Conservation (phyloP, 2,797 vertebrate species). For the Gymnopithys bicolor region DNA sequence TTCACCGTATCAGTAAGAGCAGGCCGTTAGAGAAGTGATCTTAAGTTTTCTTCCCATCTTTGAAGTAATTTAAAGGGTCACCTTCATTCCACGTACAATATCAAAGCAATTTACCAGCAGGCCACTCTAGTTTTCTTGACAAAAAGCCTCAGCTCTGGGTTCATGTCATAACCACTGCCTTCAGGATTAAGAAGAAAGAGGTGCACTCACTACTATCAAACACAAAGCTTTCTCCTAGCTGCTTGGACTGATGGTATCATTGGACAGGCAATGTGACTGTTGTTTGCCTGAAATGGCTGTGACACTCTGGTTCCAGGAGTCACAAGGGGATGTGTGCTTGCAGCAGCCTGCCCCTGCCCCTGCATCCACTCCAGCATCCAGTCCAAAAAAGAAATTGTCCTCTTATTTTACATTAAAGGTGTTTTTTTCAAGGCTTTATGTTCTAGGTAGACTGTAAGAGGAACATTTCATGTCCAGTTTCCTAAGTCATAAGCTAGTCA, state of each 20-base stretch:
- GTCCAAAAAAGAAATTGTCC: background rate
- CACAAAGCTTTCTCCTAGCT: background rate
- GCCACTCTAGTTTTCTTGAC: background rate
- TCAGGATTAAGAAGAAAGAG: background rate
- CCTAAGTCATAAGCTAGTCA: background rate
- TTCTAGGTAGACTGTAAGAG: background rate
- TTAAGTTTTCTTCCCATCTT: background rate
- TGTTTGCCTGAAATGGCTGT: background rate
- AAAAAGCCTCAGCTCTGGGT: background rate
- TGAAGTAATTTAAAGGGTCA: background rate
- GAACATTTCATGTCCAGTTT: background rate
- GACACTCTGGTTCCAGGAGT: background rate
- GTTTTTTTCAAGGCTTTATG: background rate
- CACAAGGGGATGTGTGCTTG: background rate
- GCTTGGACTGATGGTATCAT: background rate
- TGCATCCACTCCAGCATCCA: background rate
- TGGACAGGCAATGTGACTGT: background rate
- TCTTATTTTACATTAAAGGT: background rate
- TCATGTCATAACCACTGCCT: background rate
- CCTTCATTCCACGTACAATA: background rate
- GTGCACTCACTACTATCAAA: background rate
- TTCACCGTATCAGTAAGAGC: background rate
- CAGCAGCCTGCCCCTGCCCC: accelerated
- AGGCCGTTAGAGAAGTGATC: background rate
- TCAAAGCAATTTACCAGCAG: background rate